Evolutionary conservation across 2,888 invertebrate species (phyloP), one percentile per base, ranked within the genome.

Genomic region (Thysanoteuthis rhombus): DNA sequence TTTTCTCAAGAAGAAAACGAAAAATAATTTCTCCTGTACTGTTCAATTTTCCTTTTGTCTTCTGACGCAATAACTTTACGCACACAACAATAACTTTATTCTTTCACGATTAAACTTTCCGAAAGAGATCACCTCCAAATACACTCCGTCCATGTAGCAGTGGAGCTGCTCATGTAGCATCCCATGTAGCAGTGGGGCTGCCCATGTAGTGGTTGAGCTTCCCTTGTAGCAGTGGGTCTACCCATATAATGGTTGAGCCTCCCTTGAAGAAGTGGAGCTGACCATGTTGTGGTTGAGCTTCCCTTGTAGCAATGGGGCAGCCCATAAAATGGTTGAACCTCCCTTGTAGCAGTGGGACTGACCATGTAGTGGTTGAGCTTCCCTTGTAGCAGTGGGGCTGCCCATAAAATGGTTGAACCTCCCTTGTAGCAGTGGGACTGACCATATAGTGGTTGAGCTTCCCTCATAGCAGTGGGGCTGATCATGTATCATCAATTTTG

Each of bases 81-180:
- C 75, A 75, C 75, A 75, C 16, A 16, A 75, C 75, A 36, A n/a
- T 75, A 75, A 75, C n/a, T n/a, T n/a, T 36, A 75, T 75, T 75
- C n/a, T 75, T 75, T 75, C 75, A 75, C 75, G n/a, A 75, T 16
- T n/a, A 75, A 75, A 75, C 75, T 75, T 75, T 75, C 75, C 10
- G 75, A 36, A 75, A 75, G 75, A 75, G 75, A 75, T 75, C 75
- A 75, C 75, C 75, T 75, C 75, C 75, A 75, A 75, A 75, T 75
- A 75, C 75, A 75, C 75, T 75, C 75, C 75, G 75, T 75, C 75
- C 75, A 75, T 75, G 75, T 75, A 75, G 75, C 75, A 75, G 75
- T 75, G 75, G 75, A 75, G 75, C 75, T 75, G 75, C 75, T n/a
- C 75, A n/a, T 75, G 75, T 75, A 75, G n/a, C 75, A 75, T n/a